These are phyloP conservation scores for Villa cingulata DNA, from an alignment of 2,888 invertebrate genomes.

Conservation along the genomic window DNA sequence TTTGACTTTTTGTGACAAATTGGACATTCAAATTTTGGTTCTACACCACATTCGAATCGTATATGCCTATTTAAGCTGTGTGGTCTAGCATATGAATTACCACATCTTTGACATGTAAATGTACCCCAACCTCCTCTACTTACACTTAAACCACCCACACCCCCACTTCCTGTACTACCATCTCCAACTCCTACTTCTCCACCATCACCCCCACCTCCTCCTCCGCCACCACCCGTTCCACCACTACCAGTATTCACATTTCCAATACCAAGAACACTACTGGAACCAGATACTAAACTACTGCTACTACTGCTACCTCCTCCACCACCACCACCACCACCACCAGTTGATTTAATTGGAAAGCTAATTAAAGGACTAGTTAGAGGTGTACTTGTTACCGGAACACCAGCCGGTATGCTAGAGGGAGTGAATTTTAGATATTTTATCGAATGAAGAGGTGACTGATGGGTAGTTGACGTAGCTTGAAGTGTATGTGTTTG, in stretches of 20 bases:
- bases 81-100: slow-evolving; percentile 43
- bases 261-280: slow-evolving; percentile 4
- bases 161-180: background rate
- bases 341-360: slow-evolving; percentile 9
- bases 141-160: slow-evolving; percentile 1
- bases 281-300: slow-evolving; percentile 4
- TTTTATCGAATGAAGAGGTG: slow-evolving; percentile 10
- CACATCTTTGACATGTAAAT: slow-evolving; percentile 41
- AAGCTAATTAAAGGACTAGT: slow-evolving; percentile 12
- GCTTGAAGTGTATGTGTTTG: slow-evolving; percentile 12
- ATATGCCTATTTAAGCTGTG: slow-evolving; percentile 44
- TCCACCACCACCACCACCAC: slow-evolving; percentile 12
- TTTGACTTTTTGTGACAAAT: slow-evolving; percentile 46
- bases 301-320: slow-evolving; percentile 14
- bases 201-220: slow-evolving; percentile 13
- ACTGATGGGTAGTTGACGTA: slow-evolving; percentile 4
- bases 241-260: background rate
- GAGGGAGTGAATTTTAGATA: slow-evolving; percentile 7
- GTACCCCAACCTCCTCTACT: slow-evolving; percentile 25
- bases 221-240: slow-evolving; percentile 12
- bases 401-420: slow-evolving; percentile 7
- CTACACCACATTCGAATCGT: slow-evolving; percentile 46
- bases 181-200: slow-evolving; percentile 13
- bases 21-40: slow-evolving; percentile 47
- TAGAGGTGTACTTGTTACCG: slow-evolving; percentile 10